phyloP scores from a whole-genome alignment of 2,113 vertebrate species.

The Hypanus sabinus region DNA sequence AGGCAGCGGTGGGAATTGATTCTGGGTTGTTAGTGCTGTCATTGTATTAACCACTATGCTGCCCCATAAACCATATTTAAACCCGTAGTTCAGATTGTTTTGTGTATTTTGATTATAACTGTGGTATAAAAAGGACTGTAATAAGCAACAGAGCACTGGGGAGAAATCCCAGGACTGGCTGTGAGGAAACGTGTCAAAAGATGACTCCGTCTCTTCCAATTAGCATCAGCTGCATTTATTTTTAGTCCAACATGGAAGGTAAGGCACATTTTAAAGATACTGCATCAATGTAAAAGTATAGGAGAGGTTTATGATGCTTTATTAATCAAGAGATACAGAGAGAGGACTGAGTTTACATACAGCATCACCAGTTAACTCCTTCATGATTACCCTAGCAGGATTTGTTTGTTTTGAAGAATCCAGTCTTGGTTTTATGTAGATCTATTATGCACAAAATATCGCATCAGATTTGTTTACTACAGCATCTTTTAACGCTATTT shows the following conservation, averaged over 20 bases:
- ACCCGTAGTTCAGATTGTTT: neutral
- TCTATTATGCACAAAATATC: neutral
- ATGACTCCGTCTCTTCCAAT: neutral
- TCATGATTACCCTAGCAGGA: no score
- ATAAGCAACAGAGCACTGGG: conserved; percentile 3
- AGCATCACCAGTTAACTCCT: neutral
- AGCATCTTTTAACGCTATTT: neutral
- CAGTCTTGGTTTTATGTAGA: neutral
- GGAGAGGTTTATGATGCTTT: neutral
- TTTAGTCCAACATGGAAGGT: neutral
- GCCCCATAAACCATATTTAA: no score
- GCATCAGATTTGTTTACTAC: neutral
- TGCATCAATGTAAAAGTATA: neutral
- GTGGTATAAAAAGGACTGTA: neutral
- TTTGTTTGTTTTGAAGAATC: neutral
- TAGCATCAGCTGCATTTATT: conserved; percentile 25
- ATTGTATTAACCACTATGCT: no score
- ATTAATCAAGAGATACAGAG: neutral
- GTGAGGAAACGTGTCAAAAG: neutral
- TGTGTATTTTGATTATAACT: neutral
- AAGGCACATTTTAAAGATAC: neutral
- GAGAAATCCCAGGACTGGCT: conserved; percentile 22
- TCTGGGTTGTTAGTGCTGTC: no score
- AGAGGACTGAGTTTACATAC: neutral
- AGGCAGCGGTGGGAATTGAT: no score